Evolutionary conservation across 2,113 vertebrate species (phyloP).

Genomic region (Oceanites oceanicus): DNA sequence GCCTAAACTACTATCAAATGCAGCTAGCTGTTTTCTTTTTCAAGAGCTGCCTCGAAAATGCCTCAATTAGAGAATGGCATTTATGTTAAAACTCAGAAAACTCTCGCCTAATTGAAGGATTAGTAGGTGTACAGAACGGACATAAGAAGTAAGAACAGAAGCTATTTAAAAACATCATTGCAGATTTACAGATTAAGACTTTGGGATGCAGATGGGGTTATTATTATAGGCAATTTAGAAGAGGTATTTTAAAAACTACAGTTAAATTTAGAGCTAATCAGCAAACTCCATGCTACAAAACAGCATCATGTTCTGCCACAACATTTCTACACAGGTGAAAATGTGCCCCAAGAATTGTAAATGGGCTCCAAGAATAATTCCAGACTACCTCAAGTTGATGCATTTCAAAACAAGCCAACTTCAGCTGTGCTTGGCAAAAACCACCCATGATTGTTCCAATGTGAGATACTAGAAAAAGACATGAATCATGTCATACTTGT

Average conservation of each 20-base stretch:
- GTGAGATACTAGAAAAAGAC: background rate
- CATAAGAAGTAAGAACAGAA: background rate
- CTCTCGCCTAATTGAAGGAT: background rate
- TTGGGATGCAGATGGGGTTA: background rate
- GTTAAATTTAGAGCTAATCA: background rate
- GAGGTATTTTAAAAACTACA: background rate
- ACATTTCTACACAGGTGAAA: background rate
- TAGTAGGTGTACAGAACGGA: background rate
- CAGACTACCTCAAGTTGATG: background rate
- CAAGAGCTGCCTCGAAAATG: background rate
- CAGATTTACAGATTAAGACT: background rate
- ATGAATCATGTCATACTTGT: background rate
- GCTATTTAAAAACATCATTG: background rate
- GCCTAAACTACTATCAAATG: background rate
- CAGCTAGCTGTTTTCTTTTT: background rate
- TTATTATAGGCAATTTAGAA: background rate
- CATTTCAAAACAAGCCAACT: background rate
- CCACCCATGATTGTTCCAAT: background rate
- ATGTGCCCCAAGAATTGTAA: background rate
- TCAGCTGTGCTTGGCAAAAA: background rate
- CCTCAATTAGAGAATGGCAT: background rate
- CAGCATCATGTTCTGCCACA: background rate
- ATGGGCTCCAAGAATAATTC: background rate
- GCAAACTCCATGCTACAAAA: background rate
- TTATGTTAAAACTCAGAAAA: background rate